Evolutionary conservation across 2,797 vertebrate genomes (phyloP).

Genomic region (Mus spretus): DNA sequence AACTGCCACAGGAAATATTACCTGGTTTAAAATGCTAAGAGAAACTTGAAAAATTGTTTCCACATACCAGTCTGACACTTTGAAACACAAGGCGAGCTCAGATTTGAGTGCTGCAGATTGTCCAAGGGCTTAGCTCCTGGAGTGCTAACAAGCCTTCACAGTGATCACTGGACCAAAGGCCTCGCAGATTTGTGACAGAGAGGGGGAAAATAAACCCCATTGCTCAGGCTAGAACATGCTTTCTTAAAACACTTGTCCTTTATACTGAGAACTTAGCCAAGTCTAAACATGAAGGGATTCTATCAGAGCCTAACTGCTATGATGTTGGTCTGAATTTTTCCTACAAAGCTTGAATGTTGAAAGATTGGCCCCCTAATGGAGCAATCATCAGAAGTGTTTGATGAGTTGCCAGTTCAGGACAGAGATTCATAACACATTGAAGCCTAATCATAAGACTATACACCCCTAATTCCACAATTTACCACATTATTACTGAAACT

Average conservation of each 20-base stretch:
- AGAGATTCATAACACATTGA: background rate
- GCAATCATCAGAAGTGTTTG: background rate
- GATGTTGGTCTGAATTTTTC: background rate
- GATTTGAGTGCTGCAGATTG: background rate
- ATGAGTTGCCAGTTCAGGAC: background rate
- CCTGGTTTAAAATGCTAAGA: background rate
- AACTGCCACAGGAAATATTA: background rate
- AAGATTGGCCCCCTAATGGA: background rate
- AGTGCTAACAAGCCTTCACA: background rate
- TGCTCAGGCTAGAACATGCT: background rate
- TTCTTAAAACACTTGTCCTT: background rate
- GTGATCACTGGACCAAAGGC: background rate
- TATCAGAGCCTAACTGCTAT: background rate
- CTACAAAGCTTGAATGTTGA: background rate
- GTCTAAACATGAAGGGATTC: background rate
- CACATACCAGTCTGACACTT: background rate
- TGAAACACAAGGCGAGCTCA: background rate
- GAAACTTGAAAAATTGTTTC: background rate
- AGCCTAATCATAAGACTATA: background rate
- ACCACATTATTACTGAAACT: background rate
- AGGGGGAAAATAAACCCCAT: background rate
- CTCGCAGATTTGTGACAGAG: background rate
- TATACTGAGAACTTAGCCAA: background rate
- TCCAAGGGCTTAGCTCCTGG: background rate
- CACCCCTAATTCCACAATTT: background rate